phyloP scores from a whole-genome alignment of 37 sponge, comb jelly and placozoan species.

The Cliona cf. orientalis region DNA sequence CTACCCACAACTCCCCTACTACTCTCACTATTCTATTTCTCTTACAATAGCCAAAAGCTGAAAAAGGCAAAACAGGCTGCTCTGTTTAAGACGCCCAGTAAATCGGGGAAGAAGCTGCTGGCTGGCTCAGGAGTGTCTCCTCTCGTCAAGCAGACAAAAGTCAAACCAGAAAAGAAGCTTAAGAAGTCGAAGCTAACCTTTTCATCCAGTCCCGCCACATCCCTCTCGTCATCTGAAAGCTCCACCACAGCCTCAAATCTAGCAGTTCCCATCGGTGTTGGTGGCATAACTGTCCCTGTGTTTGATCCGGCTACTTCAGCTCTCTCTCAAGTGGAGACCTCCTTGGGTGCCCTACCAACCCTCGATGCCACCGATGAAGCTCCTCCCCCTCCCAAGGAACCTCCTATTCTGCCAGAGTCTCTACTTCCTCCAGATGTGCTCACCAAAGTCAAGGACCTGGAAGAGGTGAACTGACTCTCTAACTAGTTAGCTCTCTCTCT shows the following conservation, averaged over 20 bases:
- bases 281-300: neutral
- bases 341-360: neutral
- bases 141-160: neutral
- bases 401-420: constrained; percentile 45
- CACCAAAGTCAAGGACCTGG: constrained; percentile 13
- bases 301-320: neutral
- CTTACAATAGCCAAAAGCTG: constrained; percentile 48
- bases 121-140: neutral
- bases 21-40: neutral
- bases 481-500: neutral
- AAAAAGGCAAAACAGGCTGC: constrained; percentile 67
- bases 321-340: neutral
- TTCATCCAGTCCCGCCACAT: neutral
- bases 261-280: neutral
- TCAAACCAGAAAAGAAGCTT: neutral
- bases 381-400: constrained; percentile 27
- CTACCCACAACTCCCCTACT: neutral
- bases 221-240: neutral
- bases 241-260: neutral
- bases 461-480: constrained; percentile 21
- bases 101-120: neutral
- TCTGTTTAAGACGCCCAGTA: constrained; percentile 5
- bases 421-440: constrained; percentile 26
- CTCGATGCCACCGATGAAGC: neutral
- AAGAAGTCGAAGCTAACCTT: neutral